These are phyloP conservation scores for Gambusia affinis DNA, from an alignment of 2,113 vertebrate species.

Conservation along the genomic window DNA sequence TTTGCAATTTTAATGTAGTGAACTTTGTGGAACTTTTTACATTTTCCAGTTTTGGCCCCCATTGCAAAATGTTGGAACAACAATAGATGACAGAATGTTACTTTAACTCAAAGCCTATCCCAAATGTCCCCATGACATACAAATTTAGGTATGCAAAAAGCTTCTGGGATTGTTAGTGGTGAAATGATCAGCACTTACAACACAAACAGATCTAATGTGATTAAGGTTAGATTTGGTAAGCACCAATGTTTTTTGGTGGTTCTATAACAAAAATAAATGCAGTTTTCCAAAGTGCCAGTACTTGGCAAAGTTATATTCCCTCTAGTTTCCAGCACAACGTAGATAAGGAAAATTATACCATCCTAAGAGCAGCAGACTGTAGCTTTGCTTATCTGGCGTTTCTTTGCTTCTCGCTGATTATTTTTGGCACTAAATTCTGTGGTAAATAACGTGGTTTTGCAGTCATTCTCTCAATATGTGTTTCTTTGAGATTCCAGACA, in stretches of 20 bases:
- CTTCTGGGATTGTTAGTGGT: neutral
- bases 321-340: neutral
- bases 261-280: neutral
- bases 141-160: neutral
- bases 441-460: too few relatives aligned
- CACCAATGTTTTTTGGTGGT: neutral
- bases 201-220: neutral
- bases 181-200: neutral
- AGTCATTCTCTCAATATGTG: too few relatives aligned
- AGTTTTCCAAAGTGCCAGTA: neutral
- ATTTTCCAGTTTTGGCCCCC: too few relatives aligned
- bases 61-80: too few relatives aligned
- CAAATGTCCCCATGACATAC: neutral
- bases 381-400: neutral
- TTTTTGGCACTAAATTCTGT: too few relatives aligned
- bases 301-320: neutral
- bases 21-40: too few relatives aligned
- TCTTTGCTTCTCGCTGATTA: neutral
- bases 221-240: neutral
- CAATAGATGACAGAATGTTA: neutral
- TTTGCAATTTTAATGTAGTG: too few relatives aligned
- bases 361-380: neutral
- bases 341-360: neutral
- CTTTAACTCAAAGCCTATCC: neutral
- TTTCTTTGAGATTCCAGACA: too few relatives aligned